Evolutionary conservation across 2,113 vertebrate species (phyloP), one percentile per base, ranked within the genome.

Genomic region (Mus pahari): DNA sequence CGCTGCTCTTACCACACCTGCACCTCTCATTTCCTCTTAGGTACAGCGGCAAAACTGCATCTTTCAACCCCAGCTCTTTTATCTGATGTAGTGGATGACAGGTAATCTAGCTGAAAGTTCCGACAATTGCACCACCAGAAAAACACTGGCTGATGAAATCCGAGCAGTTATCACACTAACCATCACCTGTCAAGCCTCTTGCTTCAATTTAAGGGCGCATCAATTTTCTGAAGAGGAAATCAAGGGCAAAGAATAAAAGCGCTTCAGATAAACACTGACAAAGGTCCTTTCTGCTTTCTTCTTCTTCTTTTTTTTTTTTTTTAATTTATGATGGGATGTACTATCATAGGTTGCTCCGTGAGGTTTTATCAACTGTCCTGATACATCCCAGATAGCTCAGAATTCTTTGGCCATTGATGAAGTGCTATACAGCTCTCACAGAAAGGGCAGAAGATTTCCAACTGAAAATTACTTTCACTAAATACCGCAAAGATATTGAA

Each of bases 211-310:
- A 99, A 99, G 99, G 99, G 99, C 98, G 99, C 99, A 99, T 99
- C 99, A 99, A 99, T 99, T 99, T 99, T 99, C 99, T 99, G 99
- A 99, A 99, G 99, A 99, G 99, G 99, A 99, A 99, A 99, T 99
- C 99, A 99, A 99, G 99, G 99, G 99, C 99, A 98, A 99, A 99
- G 99, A 99, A 99, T 99, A 99, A 99, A 99, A 99, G 99, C 98
- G 98, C 98, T 99, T 98, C 99, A 99, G 99, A 99, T 99, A 99
- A 99, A 99, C 99, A 99, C 99, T 99, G 99, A 99, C 99, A 99
- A 99, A 99, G 99, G 99, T 99, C 99, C 98, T 99, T 99, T 99
- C 99, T 99, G 98, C 98, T 98, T 98, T 98, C 98, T 98, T 86
- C 83, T 95, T 96, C 33, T 81, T 48, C 42, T 68, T 26, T 98